Base-by-base conservation (phyloP, 2,888 invertebrate genomes). In the Mechanitis messenoides region DNA sequence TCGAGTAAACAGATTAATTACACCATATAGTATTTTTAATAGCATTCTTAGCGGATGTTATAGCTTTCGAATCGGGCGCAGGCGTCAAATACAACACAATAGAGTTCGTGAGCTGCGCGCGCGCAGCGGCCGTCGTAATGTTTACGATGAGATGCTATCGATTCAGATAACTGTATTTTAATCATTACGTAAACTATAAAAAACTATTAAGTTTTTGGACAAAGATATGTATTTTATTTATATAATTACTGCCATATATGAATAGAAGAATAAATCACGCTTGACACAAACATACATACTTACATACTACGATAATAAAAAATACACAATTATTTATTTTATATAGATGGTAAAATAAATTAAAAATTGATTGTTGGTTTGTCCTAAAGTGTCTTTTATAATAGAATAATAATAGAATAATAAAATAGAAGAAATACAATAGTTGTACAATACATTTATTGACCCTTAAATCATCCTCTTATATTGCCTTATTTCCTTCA, bases 61-160 rank as follows among this genome's bases (percentile, higher is more conserved):
- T 63, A 67, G 58, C 65, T 63, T 62, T 68, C 68, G 71, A 71
- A 72, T 75, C 75, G 59, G 66, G 73, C 76, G 75, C 75, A 69
- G 71, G 79, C 83, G 82, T 85, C 84, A 85, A 84, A 81, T 77
- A 76, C 76, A 73, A 77, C 80, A 83, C 84, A 84, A 83, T 79
- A 72, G 74, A 73, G 71, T 53, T 84, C 84, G 84, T 83, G 81
- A 76, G 71, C 69, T 45, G 60, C 55, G 64, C 75, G 61, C 62
- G 66, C 68, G 59, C 63, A 57, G 74, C 71, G 72, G 67, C 75
- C 77, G 81, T 85, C 84, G 78, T 81, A 86, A 86, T 86, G 84
- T 86, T 86, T 85, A 85, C 81, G 81, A 75, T 76, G 61, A 56
- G 68, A 68, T 68, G 45, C 59, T 62, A 68, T 67, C 66, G 54